Evolutionary conservation across 2,797 vertebrate species (phyloP).

Genomic region (Cyprinella venusta): DNA sequence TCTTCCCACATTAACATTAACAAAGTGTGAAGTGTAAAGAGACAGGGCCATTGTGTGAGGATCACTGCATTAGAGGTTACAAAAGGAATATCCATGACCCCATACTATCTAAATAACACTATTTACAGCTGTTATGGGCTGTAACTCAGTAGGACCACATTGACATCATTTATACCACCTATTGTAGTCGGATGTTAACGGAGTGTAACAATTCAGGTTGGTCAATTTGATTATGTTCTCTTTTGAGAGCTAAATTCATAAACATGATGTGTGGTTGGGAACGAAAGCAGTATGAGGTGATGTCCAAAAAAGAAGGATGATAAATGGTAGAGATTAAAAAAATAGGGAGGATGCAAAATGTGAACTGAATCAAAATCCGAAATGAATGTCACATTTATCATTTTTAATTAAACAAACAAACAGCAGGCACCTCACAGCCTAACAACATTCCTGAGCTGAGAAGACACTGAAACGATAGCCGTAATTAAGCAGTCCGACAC

Average conservation of each 20-base stretch:
- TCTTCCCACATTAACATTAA: conserved; percentile 73
- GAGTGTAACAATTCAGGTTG: conserved; percentile 58
- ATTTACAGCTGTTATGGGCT: conserved; percentile 55
- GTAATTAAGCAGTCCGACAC: conserved; percentile 25
- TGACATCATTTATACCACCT: conserved; percentile 53
- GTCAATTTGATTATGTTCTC: conserved; percentile 67
- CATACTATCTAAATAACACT: conserved; percentile 67
- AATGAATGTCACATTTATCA: conserved; percentile 40
- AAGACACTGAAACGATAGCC: conserved; percentile 27
- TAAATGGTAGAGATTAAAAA: neutral
- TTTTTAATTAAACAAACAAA: conserved; percentile 52
- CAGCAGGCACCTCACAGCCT: conserved; percentile 19
- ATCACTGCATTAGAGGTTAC: conserved; percentile 69
- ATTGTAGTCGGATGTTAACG: conserved; percentile 52
- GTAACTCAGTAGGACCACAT: conserved; percentile 56
- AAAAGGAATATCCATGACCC: conserved; percentile 65
- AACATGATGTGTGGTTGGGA: conserved; percentile 9
- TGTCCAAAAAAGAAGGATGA: conserved; percentile 32
- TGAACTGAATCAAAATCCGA: conserved; percentile 24
- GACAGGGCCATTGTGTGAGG: conserved; percentile 68
- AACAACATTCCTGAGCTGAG: conserved; percentile 40
- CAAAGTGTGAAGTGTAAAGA: conserved; percentile 67
- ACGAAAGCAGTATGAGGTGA: neutral
- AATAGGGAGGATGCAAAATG: conserved; percentile 2
- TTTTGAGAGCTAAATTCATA: conserved; percentile 54